Conservation (phyloP, 2,888 invertebrate genomes). For the Ophioninae sp. region DNA sequence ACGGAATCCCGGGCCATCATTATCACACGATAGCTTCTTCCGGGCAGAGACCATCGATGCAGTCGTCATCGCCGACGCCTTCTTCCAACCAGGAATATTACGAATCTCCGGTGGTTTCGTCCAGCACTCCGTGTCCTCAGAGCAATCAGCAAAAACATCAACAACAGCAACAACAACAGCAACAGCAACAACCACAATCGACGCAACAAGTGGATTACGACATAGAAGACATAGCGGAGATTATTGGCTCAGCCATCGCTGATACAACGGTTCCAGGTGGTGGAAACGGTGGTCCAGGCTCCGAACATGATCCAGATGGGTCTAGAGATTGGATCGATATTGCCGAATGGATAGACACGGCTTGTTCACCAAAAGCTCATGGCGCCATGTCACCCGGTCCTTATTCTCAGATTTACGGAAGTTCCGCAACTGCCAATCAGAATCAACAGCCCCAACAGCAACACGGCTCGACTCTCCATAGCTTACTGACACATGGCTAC, state of each 20-base stretch:
- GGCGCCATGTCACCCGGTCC: slow-evolving; percentile 81
- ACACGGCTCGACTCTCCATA: slow-evolving; percentile 89
- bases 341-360: slow-evolving; percentile 92
- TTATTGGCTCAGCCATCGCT: slow-evolving; percentile 94
- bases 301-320: slow-evolving; percentile 86
- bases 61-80: slow-evolving; percentile 78
- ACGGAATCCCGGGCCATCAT: slow-evolving; percentile 93
- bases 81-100: slow-evolving; percentile 79
- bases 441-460: slow-evolving; percentile 79
- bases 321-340: slow-evolving; percentile 94
- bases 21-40: slow-evolving; percentile 90
- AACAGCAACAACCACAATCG: slow-evolving; percentile 82
- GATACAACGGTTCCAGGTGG: slow-evolving; percentile 92
- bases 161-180: slow-evolving; percentile 79
- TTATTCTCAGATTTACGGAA: slow-evolving; percentile 82
- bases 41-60: slow-evolving; percentile 77
- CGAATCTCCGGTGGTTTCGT: slow-evolving; percentile 81
- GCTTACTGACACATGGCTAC: slow-evolving; percentile 89
- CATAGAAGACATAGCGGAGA: slow-evolving; percentile 92
- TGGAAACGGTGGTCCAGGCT: slow-evolving; percentile 80
- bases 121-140: slow-evolving; percentile 80
- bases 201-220: slow-evolving; percentile 84
- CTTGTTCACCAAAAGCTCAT: slow-evolving; percentile 86
- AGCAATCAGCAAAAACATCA: slow-evolving; percentile 73
- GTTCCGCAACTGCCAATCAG: slow-evolving; percentile 79